Conservation (phyloP, 2,888 invertebrate species). For the Alloplasta piceator region DNA sequence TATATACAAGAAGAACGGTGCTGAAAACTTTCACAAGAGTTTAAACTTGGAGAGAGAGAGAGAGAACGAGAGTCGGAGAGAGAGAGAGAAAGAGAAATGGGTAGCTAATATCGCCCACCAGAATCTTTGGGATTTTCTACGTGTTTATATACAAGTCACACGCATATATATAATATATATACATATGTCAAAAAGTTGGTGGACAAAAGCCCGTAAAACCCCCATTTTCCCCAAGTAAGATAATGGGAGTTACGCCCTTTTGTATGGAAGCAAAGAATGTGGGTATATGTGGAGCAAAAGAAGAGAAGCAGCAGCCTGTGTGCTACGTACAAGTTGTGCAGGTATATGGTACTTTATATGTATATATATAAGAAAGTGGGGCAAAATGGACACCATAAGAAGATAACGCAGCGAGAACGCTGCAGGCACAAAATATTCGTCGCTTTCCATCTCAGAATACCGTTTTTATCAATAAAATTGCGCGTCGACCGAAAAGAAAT, state of each 20-base stretch:
- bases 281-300: conserved; percentile 1
- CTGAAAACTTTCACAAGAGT: conserved; percentile 57
- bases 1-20: conserved; percentile 32
- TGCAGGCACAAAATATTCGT: too few species aligned
- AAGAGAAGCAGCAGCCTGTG: conserved; percentile 36
- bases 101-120: conserved; percentile 50
- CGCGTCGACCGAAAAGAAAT: too few species aligned
- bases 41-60: conserved; percentile 33
- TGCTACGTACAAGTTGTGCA: conserved; percentile 57
- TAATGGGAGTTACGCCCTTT: conserved; percentile 2
- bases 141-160: conserved; percentile 5
- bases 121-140: conserved; percentile 51
- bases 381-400: too few species aligned
- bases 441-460: too few species aligned
- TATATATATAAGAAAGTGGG: background rate
- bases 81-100: conserved; percentile 10
- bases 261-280: background rate
- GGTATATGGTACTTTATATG: conserved; percentile 37
- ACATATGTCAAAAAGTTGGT: background rate
- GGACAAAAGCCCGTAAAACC: background rate
- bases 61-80: background rate
- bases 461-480: too few species aligned
- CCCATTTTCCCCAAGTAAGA: background rate
- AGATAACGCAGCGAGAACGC: too few species aligned
- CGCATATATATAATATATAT: background rate